Percentiles rank a stretch among this genome's conserved stretches.
Evolutionary conservation across 2,797 vertebrate genomes (phyloP).

Genomic region (Ceyx erithaca): DNA sequence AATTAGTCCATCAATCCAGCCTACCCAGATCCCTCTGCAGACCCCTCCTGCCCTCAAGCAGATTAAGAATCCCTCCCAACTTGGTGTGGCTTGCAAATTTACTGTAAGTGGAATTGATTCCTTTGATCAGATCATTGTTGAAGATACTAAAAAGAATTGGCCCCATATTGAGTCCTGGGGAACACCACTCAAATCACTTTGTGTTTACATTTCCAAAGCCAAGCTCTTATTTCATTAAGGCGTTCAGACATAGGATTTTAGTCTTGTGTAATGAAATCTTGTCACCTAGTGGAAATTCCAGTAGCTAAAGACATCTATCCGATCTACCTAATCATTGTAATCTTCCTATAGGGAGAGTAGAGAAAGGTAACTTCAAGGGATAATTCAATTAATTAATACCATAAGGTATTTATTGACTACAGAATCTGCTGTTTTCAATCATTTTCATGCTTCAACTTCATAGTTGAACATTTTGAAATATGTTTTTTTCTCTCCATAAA

Average conservation of each 20-base stretch:
- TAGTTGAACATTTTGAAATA: neutral
- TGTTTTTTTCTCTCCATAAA: neutral
- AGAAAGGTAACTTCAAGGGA: neutral
- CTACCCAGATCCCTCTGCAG: too few relatives aligned
- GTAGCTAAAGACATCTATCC: neutral
- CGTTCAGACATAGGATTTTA: neutral
- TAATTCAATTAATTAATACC: neutral
- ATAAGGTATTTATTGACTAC: neutral
- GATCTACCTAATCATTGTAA: neutral
- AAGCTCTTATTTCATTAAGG: neutral
- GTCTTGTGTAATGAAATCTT: too few relatives aligned
- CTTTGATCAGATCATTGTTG: neutral
- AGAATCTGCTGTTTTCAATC: neutral
- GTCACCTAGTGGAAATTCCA: neutral
- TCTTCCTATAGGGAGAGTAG: neutral
- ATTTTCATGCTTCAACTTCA: neutral
- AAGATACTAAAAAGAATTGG: neutral
- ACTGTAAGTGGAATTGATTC: neutral
- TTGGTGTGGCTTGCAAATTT: neutral
- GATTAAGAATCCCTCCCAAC: neutral
- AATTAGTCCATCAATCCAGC: neutral
- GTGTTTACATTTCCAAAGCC: neutral
- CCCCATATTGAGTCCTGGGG: neutral
- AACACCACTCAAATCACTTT: neutral
- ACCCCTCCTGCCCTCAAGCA: neutral